These are phyloP conservation scores for Himalopsyche kuldschensis DNA, from an alignment of 2,888 invertebrate species.

Conservation along the genomic window DNA sequence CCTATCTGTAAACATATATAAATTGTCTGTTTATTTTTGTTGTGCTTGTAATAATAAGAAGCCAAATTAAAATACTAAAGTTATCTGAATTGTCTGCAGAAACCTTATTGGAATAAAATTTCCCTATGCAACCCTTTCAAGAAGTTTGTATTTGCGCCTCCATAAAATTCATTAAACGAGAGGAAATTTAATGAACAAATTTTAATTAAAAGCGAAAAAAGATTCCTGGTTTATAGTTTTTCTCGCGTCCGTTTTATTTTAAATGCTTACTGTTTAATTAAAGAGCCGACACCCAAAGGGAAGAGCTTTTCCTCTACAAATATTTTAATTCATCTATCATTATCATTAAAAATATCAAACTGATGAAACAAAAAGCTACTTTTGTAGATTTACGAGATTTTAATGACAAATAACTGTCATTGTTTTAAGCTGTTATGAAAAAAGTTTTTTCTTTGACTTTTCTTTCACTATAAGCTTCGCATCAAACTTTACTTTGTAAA, in stretches of 20 bases:
- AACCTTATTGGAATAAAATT: not conserved
- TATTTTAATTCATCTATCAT: not conserved
- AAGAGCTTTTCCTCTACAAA: not conserved
- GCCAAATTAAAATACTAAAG: not conserved
- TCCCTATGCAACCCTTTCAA: not conserved
- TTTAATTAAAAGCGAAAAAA: constrained; percentile 39
- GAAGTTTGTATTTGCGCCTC: not conserved
- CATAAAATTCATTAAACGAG: constrained; percentile 37
- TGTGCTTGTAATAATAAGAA: not conserved
- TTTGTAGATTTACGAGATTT: not conserved
- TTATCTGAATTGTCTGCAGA: not conserved
- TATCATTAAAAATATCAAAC: not conserved
- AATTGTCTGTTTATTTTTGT: too few species aligned
- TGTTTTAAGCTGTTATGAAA: not conserved
- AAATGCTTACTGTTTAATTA: constrained; percentile 35
- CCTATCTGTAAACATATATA: too few species aligned
- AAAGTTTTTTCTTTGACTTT: not conserved
- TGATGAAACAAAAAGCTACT: not conserved
- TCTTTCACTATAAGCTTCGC: too few species aligned
- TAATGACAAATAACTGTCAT: not conserved
- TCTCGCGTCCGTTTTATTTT: constrained; percentile 20
- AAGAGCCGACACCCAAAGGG: not conserved
- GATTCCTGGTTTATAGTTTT: constrained; percentile 34
- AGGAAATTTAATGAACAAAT: constrained; percentile 38
- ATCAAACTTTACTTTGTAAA: too few species aligned